These are phyloP conservation scores for Sarcophaga bullata DNA, from an alignment of 1,140 invertebrate species.

Conservation along the genomic window DNA sequence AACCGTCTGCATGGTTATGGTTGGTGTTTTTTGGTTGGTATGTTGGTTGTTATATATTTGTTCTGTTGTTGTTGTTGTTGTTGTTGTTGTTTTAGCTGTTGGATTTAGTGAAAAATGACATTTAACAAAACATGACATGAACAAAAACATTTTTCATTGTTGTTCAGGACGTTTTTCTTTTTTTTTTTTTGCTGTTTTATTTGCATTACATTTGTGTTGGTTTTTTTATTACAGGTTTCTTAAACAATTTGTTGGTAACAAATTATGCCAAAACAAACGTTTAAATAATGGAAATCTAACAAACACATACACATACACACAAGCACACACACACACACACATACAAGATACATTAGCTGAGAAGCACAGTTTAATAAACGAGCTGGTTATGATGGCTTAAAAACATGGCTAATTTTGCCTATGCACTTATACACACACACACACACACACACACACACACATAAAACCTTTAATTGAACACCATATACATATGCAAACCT, in stretches of 20 bases:
- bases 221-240: not conserved
- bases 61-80: too few species aligned
- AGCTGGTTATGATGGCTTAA: not conserved
- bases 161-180: not conserved
- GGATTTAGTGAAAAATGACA: conserved; percentile 10
- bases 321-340: not conserved
- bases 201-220: not conserved
- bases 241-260: conserved; percentile 11
- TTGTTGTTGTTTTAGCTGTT: not conserved
- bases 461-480: not conserved
- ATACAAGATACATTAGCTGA: not conserved
- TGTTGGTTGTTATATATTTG: too few species aligned
- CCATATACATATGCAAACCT: not conserved
- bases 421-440: not conserved
- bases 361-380: conserved; percentile 15
- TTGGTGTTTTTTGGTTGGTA: too few species aligned
- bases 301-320: not conserved
- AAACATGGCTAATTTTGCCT: not conserved
- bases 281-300: not conserved
- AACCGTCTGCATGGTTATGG: too few species aligned
- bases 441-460: conserved; percentile 14
- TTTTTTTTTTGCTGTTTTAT: not conserved
- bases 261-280: conserved; percentile 2
- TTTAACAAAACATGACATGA: conserved; percentile 21
- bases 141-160: conserved; percentile 13